Evolutionary conservation across 2,113 vertebrate genomes (phyloP).

Genomic region (Tor tambroides): DNA sequence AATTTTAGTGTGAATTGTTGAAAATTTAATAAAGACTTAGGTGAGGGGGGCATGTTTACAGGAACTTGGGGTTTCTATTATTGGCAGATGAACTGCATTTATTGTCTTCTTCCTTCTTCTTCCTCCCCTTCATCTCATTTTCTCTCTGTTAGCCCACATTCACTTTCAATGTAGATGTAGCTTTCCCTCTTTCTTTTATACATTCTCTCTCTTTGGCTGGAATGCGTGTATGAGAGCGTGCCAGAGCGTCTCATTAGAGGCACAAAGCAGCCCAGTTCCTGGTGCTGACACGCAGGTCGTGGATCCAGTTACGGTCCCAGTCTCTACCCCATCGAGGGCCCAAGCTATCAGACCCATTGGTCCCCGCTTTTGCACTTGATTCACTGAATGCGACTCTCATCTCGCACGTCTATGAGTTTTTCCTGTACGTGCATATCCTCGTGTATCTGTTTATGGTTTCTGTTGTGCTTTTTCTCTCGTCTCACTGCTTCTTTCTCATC

Average conservation of each 20-base stretch:
- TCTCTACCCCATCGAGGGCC: conserved; percentile 19
- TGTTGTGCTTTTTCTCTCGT: background rate
- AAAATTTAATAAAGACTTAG: background rate
- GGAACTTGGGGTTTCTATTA: conserved; percentile 40
- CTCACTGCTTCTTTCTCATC: background rate
- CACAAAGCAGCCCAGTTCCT: conserved; percentile 75
- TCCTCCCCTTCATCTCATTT: conserved; percentile 21
- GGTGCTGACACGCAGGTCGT: conserved; percentile 69
- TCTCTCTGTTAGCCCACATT: background rate
- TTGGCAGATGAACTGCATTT: conserved; percentile 23
- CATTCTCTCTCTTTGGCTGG: conserved; percentile 54
- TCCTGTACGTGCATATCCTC: background rate
- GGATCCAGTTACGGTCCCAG: conserved; percentile 68
- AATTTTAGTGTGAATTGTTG: conserved; percentile 12
- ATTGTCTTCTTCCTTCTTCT: conserved; percentile 36
- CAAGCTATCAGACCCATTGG: conserved; percentile 2
- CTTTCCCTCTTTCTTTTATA: conserved; percentile 17
- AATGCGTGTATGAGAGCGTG: conserved; percentile 69
- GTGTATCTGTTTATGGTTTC: background rate
- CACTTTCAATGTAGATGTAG: background rate
- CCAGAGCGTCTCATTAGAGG: conserved; percentile 73
- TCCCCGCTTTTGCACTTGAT: background rate
- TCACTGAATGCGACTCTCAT: background rate
- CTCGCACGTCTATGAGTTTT: background rate
- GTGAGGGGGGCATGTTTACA: conserved; percentile 12